Percentiles rank a stretch among this genome's conserved stretches.
Evolutionary conservation across 2,797 vertebrate genomes (phyloP).

Genomic region (Periophthalmus magnuspinnatus): DNA sequence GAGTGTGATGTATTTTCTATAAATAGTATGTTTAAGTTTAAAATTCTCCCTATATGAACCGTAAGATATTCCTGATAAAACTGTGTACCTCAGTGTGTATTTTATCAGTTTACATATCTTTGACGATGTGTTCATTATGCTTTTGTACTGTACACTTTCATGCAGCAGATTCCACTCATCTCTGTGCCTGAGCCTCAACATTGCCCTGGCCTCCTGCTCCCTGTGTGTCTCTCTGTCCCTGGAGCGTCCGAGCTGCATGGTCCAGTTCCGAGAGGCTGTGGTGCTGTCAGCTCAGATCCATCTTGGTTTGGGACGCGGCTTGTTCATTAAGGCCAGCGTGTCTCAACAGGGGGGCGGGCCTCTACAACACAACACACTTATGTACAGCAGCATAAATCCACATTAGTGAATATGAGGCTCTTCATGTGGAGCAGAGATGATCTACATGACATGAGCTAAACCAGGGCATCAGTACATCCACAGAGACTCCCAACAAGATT

Average conservation of each 20-base stretch:
- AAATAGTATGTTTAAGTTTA: neutral
- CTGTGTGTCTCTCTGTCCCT: slow-evolving; percentile 32
- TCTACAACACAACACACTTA: slow-evolving; percentile 39
- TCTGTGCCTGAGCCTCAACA: neutral
- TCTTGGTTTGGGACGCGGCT: slow-evolving; percentile 67
- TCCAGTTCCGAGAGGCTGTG: slow-evolving; percentile 35
- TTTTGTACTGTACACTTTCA: neutral
- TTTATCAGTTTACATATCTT: slow-evolving; percentile 30
- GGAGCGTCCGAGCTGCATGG: slow-evolving; percentile 47
- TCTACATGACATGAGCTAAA: slow-evolving; percentile 24
- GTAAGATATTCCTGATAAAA: neutral
- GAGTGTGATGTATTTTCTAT: neutral
- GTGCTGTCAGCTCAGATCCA: slow-evolving; percentile 67
- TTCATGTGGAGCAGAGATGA: slow-evolving; percentile 28
- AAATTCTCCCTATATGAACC: neutral
- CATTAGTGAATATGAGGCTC: slow-evolving; percentile 64
- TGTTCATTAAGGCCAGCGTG: slow-evolving; percentile 65
- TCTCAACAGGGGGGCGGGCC: slow-evolving; percentile 64
- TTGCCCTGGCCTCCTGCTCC: slow-evolving; percentile 15
- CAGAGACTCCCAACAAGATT: neutral
- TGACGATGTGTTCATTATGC: neutral
- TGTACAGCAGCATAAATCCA: slow-evolving; percentile 69
- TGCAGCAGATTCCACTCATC: neutral
- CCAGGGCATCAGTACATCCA: neutral
- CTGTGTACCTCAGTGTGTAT: slow-evolving; percentile 15